These are phyloP conservation scores for Lampris megalopsis DNA, from an alignment of 2,113 vertebrate genomes.

Conservation along the genomic window DNA sequence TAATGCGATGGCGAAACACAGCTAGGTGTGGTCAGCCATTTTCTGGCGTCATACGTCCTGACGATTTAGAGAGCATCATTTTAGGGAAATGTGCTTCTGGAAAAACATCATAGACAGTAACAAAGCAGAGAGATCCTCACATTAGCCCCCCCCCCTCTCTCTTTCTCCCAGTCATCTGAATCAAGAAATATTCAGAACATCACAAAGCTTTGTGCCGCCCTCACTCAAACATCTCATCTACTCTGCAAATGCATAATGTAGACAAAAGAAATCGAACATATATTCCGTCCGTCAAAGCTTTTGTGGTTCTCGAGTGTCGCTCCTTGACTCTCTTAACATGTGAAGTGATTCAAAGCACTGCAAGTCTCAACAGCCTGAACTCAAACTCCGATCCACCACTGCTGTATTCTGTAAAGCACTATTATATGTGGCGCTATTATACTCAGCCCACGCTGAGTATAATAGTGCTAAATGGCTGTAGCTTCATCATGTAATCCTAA, in stretches of 20 bases:
- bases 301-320: slow-evolving; percentile 6
- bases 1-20: no score
- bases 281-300: slow-evolving; percentile 7
- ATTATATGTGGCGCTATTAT: no score
- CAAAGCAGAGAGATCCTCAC: not conserved
- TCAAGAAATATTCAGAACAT: slow-evolving; percentile 12
- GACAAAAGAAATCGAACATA: slow-evolving; percentile 28
- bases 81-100: no score
- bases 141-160: not conserved
- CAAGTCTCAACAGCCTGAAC: not conserved
- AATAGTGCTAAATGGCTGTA: no score
- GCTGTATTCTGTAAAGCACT: no score
- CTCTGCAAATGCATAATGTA: slow-evolving; percentile 7
- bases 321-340: not conserved
- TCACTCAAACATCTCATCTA: not conserved
- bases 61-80: no score
- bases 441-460: no score
- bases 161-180: not conserved
- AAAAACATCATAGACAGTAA: no score
- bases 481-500: no score
- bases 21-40: no score
- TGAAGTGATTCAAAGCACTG: not conserved
- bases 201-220: not conserved
- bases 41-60: no score
- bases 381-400: not conserved